These are phyloP conservation scores for Forficula auricularia DNA, from an alignment of 1,140 invertebrate genomes.

Conservation along the genomic window DNA sequence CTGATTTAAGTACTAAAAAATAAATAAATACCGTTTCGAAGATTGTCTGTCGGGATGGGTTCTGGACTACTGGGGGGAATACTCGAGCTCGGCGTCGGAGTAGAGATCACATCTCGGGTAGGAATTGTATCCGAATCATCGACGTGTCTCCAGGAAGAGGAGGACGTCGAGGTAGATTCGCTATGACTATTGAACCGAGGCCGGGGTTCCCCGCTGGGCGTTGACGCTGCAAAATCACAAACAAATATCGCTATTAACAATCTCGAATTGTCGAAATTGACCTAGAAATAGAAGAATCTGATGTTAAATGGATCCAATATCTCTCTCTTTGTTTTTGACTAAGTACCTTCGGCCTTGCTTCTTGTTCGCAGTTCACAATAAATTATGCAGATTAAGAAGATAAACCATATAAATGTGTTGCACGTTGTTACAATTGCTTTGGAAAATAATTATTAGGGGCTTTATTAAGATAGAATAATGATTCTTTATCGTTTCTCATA, in stretches of 20 bases:
- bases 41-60: background rate
- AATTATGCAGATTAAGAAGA: background rate
- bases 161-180: slow-evolving; percentile 18
- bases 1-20: too few relatives aligned
- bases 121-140: slow-evolving; percentile 19
- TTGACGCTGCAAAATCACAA: slow-evolving; percentile 22
- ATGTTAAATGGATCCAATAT: slow-evolving; percentile 4
- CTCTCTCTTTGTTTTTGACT: slow-evolving; percentile 1
- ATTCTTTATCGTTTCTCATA: too few relatives aligned
- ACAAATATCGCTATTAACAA: background rate
- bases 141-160: slow-evolving; percentile 7
- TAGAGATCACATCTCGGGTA: slow-evolving; percentile 15
- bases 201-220: slow-evolving; percentile 25
- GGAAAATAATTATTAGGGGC: slow-evolving; percentile 7
- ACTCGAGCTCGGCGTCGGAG: background rate
- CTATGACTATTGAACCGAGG: slow-evolving; percentile 33
- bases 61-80: background rate
- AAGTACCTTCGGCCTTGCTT: background rate
- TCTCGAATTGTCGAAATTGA: too few relatives aligned
- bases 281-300: too few relatives aligned
- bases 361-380: slow-evolving; percentile 4
- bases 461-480: slow-evolving; percentile 3
- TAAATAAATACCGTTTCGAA: background rate
- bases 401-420: slow-evolving; percentile 11
- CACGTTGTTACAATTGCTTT: slow-evolving; percentile 1